A percentile compares a stretch with the other conserved stretches of the same genome.
Evolutionary conservation across 2,888 invertebrate species (phyloP).

Genomic region (Fragum fragum): DNA sequence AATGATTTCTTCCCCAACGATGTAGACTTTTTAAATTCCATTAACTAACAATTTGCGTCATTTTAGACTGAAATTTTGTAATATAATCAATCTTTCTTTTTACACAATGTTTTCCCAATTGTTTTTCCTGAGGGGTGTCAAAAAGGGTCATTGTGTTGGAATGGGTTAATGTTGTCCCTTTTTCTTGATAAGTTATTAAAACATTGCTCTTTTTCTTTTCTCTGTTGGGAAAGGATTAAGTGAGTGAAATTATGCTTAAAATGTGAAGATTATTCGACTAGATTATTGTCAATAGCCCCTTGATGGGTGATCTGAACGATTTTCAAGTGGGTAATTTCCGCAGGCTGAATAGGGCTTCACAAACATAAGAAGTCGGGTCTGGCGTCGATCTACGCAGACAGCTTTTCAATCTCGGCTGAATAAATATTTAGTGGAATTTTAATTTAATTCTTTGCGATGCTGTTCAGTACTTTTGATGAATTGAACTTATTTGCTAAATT

Average conservation of each 20-base stretch:
- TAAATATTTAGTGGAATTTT: constrained; percentile 57
- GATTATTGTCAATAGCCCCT: constrained; percentile 17
- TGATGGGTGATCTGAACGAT: constrained; percentile 13
- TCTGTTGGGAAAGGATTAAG: background rate
- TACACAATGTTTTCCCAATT: no score
- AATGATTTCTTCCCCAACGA: no score
- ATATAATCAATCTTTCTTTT: no score
- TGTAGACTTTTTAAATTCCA: no score
- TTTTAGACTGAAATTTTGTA: no score
- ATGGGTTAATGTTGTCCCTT: no score
- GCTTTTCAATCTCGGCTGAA: constrained; percentile 35
- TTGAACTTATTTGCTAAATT: no score
- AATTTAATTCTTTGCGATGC: constrained; percentile 51
- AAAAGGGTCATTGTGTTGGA: no score
- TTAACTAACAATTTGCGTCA: no score
- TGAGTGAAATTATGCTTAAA: constrained; percentile 32
- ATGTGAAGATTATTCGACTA: constrained; percentile 25
- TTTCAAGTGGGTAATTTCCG: constrained; percentile 45
- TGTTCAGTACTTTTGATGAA: no score
- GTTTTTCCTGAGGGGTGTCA: no score
- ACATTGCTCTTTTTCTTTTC: background rate
- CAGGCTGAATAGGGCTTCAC: constrained; percentile 39
- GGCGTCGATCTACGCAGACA: constrained; percentile 26
- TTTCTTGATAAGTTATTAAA: no score
- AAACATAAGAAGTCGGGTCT: constrained; percentile 23